Evolutionary conservation across 1,140 invertebrate species (phyloP).

Genomic region (Euwallacea fornicatus): DNA sequence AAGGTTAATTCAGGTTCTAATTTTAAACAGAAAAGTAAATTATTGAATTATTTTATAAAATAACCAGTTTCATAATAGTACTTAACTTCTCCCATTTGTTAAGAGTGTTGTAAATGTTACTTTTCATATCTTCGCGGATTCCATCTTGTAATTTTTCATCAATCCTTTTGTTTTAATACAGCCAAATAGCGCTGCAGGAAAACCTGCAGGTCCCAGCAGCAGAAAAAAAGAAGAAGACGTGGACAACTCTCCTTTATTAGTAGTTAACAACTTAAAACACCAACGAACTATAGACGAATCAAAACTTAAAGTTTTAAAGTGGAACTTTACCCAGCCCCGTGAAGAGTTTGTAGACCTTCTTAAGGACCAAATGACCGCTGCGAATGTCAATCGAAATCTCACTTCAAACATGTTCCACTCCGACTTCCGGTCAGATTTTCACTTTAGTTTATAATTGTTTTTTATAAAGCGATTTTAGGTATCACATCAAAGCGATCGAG

Average conservation of each 20-base stretch:
- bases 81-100: background rate
- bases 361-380: constrained; percentile 86
- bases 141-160: background rate
- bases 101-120: no score
- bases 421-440: constrained; percentile 72
- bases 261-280: constrained; percentile 86
- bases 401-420: constrained; percentile 91
- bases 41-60: background rate
- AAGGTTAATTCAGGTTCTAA: background rate
- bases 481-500: constrained; percentile 95
- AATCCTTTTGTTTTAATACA: constrained; percentile 22
- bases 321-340: constrained; percentile 93
- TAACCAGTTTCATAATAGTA: background rate
- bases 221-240: constrained; percentile 87
- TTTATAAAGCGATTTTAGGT: constrained; percentile 58
- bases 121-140: background rate
- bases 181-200: constrained; percentile 31
- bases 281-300: constrained; percentile 91
- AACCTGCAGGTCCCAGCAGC: constrained; percentile 48
- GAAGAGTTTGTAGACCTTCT: constrained; percentile 93
- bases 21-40: constrained; percentile 39
- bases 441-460: background rate
- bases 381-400: constrained; percentile 83
- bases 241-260: constrained; percentile 77
- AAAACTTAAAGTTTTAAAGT: constrained; percentile 89